These are phyloP conservation scores for Megaleporinus macrocephalus DNA, from an alignment of 2,113 vertebrate genomes.

Conservation along the genomic window DNA sequence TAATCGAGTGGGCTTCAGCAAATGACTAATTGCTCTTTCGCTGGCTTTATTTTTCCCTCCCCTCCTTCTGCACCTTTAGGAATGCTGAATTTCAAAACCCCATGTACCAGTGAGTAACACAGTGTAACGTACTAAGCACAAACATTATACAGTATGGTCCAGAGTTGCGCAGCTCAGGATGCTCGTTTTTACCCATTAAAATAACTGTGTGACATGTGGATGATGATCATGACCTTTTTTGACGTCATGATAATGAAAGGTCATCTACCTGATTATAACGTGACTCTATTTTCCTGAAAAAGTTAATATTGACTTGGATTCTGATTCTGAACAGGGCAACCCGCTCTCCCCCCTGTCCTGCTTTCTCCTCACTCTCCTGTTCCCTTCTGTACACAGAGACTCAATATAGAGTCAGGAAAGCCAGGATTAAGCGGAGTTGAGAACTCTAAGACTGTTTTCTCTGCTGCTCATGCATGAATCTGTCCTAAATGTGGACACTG, in stretches of 20 bases:
- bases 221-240: too few species aligned
- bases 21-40: neutral
- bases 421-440: neutral
- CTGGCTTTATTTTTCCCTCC: neutral
- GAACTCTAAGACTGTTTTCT: neutral
- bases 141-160: neutral
- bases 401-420: neutral
- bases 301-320: too few species aligned
- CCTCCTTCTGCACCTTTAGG: neutral
- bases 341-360: neutral
- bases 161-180: neutral
- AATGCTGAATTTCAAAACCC: constrained; percentile 5
- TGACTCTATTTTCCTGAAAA: too few species aligned
- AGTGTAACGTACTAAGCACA: neutral
- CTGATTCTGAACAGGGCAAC: neutral
- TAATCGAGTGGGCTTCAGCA: too few species aligned
- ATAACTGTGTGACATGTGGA: neutral
- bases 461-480: neutral
- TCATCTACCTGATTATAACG: too few species aligned
- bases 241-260: too few species aligned
- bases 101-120: neutral
- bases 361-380: neutral
- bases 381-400: neutral
- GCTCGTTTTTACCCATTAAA: neutral
- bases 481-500: neutral